These are phyloP conservation scores for Lindbergichthys nudifrons DNA, from an alignment of 2,797 vertebrate species.

Conservation along the genomic window DNA sequence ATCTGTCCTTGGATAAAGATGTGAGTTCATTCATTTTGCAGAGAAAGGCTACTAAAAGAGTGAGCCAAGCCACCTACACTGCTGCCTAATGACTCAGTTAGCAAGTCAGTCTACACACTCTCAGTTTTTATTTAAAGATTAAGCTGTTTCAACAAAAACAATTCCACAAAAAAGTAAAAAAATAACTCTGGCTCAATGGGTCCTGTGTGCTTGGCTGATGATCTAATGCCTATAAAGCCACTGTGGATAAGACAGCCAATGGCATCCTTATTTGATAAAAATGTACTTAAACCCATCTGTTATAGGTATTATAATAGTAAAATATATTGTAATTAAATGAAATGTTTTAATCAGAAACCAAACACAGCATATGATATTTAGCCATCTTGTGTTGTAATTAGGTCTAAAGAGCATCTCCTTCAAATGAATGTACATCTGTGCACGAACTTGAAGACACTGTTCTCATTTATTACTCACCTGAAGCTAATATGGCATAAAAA, in stretches of 20 bases:
- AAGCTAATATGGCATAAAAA: not conserved
- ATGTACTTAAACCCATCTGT: not conserved
- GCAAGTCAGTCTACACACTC: not conserved
- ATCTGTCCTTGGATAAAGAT: slow-evolving; percentile 4
- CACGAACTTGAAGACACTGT: not conserved
- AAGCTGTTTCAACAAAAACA: slow-evolving; percentile 11
- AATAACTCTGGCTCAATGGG: not conserved
- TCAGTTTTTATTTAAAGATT: not conserved
- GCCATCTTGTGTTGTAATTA: not conserved
- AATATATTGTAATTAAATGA: not conserved
- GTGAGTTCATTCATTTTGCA: not conserved
- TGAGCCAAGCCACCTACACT: slow-evolving; percentile 1
- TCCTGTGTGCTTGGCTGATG: not conserved
- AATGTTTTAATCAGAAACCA: not conserved
- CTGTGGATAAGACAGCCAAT: slow-evolving; percentile 18
- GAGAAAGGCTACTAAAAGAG: not conserved
- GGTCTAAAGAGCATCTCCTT: slow-evolving; percentile 4
- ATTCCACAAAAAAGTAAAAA: not conserved
- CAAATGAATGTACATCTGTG: slow-evolving; percentile 1
- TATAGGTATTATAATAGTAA: not conserved
- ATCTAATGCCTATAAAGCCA: slow-evolving; percentile 16
- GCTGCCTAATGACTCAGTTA: slow-evolving; percentile 9
- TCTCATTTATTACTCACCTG: not conserved
- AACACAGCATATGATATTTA: not conserved
- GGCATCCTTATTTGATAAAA: not conserved